These are phyloP conservation scores for Gerosis bhagava DNA, from an alignment of 2,888 invertebrate species.

Conservation along the genomic window DNA sequence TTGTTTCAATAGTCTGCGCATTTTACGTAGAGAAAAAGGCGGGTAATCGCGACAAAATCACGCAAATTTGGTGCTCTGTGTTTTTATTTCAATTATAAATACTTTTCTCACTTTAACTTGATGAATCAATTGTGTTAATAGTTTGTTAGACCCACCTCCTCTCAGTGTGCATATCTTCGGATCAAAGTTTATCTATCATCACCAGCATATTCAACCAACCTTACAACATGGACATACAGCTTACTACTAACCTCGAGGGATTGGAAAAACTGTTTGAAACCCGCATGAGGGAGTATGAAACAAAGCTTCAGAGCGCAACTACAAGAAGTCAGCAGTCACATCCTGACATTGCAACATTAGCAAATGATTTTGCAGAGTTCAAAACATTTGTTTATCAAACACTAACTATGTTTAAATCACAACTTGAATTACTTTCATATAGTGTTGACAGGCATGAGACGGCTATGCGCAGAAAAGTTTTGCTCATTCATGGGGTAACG, in stretches of 20 bases:
- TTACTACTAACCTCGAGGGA: neutral
- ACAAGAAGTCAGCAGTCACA: too few species aligned
- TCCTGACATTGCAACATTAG: neutral
- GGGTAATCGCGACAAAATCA: too few species aligned
- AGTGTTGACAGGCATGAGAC: neutral
- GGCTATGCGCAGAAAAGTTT: neutral
- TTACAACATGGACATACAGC: neutral
- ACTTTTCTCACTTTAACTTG: too few species aligned
- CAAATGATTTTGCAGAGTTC: neutral
- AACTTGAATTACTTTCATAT: neutral
- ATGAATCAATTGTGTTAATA: too few species aligned
- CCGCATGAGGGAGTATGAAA: slow-evolving; percentile 4
- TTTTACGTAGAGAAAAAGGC: too few species aligned
- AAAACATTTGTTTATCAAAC: neutral
- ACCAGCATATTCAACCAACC: too few species aligned
- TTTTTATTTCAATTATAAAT: too few species aligned
- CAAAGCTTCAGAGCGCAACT: neutral
- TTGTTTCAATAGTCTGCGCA: too few species aligned
- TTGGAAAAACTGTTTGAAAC: neutral
- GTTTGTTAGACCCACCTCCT: too few species aligned
- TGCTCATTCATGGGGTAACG: neutral
- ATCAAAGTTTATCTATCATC: too few species aligned
- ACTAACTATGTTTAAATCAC: neutral
- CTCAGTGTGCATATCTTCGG: too few species aligned
- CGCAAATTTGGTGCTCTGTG: too few species aligned